Conservation (phyloP, 2,888 invertebrate genomes). For the Orchesellides sinensis region DNA sequence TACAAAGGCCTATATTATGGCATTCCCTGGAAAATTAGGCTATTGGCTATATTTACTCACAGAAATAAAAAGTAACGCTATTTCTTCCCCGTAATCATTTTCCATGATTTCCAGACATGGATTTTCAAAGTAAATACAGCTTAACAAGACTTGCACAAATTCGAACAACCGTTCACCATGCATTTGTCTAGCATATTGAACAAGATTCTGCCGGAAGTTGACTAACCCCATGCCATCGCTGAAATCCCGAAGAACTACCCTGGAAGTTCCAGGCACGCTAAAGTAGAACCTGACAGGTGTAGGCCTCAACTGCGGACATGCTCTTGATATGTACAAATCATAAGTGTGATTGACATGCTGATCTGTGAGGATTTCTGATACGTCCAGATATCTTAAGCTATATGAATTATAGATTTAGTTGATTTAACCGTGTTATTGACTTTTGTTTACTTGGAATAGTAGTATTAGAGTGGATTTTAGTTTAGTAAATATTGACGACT, state of each 20-base stretch:
- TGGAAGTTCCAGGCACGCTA: constrained; percentile 50
- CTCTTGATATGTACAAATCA: constrained; percentile 45
- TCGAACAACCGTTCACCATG: constrained; percentile 61
- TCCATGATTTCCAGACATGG: constrained; percentile 62
- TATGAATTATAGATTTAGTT: no score
- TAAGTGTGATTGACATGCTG: neutral
- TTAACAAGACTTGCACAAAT: constrained; percentile 53
- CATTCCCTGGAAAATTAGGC: neutral
- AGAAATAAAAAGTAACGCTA: constrained; percentile 62
- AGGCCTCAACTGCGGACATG: constrained; percentile 63
- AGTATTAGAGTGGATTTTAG: neutral
- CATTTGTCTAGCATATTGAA: constrained; percentile 47
- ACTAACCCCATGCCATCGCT: constrained; percentile 22
- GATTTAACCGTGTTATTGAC: neutral
- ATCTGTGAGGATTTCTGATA: constrained; percentile 46
- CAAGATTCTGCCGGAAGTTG: constrained; percentile 54
- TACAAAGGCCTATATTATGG: no score
- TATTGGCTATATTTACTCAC: constrained; percentile 32
- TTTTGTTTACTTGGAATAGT: no score
- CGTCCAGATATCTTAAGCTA: constrained; percentile 67
- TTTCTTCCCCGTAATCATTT: constrained; percentile 65
- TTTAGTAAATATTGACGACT: constrained; percentile 8
- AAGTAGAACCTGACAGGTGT: constrained; percentile 66
- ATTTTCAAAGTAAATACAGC: constrained; percentile 48
- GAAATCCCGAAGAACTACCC: constrained; percentile 10